These are phyloP conservation scores for Mionectes olivaceus DNA, from an alignment of 2,797 vertebrate species.

Conservation along the genomic window DNA sequence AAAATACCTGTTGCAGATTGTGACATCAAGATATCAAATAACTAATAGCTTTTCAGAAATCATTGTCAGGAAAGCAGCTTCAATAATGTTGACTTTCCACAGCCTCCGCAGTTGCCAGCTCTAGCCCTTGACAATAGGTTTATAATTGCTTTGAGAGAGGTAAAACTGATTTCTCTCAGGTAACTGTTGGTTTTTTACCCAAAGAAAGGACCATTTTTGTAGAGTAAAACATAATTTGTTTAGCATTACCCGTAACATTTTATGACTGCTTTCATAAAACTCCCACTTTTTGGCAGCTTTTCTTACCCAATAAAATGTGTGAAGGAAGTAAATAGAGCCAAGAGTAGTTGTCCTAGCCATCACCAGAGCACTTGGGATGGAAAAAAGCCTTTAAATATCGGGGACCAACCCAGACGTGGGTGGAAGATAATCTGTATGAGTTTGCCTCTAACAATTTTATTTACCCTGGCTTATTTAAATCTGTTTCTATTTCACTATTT, in stretches of 20 bases:
- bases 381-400: constrained; percentile 2
- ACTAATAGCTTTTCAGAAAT: not conserved
- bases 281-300: constrained; percentile 57
- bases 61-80: not conserved
- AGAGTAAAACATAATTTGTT: constrained; percentile 60
- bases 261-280: constrained; percentile 58
- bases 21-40: not conserved
- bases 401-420: not conserved
- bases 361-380: not conserved
- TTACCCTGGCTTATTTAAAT: constrained; percentile 16
- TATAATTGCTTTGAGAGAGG: constrained; percentile 9
- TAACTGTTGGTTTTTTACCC: constrained; percentile 26
- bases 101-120: not conserved
- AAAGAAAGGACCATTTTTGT: constrained; percentile 23
- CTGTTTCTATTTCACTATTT: constrained; percentile 5
- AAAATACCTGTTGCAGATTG: not conserved
- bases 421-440: constrained; percentile 15
- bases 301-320: constrained; percentile 26
- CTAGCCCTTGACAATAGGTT: not conserved
- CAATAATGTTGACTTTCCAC: not conserved
- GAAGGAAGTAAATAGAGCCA: constrained; percentile 23
- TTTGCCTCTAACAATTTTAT: constrained; percentile 22
- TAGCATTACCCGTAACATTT: constrained; percentile 58
- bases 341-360: not conserved
- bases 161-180: constrained; percentile 14